phyloP scores from a whole-genome alignment of 1,140 invertebrate species.

The Phymastichus coffea region DNA sequence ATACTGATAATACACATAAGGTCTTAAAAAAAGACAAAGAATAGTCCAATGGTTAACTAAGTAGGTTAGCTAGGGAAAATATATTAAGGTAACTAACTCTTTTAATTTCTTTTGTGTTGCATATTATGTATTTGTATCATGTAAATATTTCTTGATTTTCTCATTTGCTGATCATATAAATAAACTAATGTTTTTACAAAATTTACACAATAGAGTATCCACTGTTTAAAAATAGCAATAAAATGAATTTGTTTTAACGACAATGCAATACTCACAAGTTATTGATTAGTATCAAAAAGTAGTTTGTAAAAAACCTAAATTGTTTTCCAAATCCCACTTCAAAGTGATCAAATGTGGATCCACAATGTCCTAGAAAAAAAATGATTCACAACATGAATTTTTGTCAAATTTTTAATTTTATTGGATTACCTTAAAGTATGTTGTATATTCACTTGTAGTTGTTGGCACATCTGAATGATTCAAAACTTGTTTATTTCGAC shows the following conservation, averaged over 20 bases:
- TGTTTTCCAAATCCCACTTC: constrained; percentile 45
- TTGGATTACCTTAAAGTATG: constrained; percentile 39
- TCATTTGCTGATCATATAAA: too few species aligned
- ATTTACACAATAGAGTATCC: constrained; percentile 25
- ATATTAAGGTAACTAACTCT: too few species aligned
- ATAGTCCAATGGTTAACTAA: too few species aligned
- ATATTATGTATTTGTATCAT: too few species aligned
- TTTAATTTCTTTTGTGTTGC: too few species aligned
- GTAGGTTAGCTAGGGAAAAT: too few species aligned
- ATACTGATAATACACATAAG: too few species aligned
- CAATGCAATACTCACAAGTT: neutral
- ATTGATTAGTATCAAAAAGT: constrained; percentile 15
- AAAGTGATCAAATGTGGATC: constrained; percentile 47
- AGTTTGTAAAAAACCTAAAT: too few species aligned
- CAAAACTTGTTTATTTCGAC: constrained; percentile 17
- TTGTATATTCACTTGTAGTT: constrained; percentile 26
- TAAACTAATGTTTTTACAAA: constrained; percentile 23
- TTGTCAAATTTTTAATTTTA: constrained; percentile 5
- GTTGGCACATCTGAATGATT: constrained; percentile 18
- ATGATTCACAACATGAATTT: neutral
- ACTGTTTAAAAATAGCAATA: constrained; percentile 27
- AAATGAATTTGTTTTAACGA: too few species aligned
- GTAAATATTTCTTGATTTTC: too few species aligned
- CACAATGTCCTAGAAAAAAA: constrained; percentile 43
- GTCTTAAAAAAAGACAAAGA: too few species aligned